These are phyloP conservation scores for Acropternis orthonyx DNA, from an alignment of 2,797 vertebrate genomes.

Conservation along the genomic window DNA sequence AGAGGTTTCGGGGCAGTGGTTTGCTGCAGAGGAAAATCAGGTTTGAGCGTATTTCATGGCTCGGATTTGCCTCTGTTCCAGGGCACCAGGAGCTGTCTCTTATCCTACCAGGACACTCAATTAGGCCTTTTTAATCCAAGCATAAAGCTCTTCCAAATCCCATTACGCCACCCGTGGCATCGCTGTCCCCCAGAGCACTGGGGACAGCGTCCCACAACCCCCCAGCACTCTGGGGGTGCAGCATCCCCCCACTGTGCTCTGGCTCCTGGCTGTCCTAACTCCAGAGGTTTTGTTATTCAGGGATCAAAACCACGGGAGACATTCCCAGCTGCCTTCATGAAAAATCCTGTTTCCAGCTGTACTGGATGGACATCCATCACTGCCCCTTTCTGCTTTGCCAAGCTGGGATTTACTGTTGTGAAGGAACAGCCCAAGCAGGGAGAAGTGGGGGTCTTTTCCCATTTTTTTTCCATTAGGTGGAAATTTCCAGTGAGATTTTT, in stretches of 20 bases:
- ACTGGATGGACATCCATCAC: background rate
- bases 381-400: background rate
- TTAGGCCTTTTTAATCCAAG: background rate
- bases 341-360: background rate
- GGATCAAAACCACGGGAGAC: background rate
- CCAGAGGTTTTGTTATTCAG: background rate
- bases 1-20: constrained; percentile 43
- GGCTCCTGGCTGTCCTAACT: background rate
- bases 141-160: background rate
- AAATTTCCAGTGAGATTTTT: background rate
- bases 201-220: rapidly evolving
- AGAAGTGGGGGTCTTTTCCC: background rate
- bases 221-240: background rate
- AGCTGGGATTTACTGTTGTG: background rate
- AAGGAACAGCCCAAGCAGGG: background rate
- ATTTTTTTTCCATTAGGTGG: background rate
- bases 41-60: background rate
- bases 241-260: rapidly evolving
- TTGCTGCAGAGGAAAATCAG: background rate
- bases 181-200: background rate
- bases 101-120: background rate
- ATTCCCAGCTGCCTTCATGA: background rate
- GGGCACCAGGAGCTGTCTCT: background rate
- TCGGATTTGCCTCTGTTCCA: background rate
- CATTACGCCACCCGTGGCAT: rapidly evolving